A percentile compares a stretch with the other conserved stretches of the same genome.
Conservation (phyloP, 1,140 invertebrate species). For the Drosophila oshimai region DNA sequence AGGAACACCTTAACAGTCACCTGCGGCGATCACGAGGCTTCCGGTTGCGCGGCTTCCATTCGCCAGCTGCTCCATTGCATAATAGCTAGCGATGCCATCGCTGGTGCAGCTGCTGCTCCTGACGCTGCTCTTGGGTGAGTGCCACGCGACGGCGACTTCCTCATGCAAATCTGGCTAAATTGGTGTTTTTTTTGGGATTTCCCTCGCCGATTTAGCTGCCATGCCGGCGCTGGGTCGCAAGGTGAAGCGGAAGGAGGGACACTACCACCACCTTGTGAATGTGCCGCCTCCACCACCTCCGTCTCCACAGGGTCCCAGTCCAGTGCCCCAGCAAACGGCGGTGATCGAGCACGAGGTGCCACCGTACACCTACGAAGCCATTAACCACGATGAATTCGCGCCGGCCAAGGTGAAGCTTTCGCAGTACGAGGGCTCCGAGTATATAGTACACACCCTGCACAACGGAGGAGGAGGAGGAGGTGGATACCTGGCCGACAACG, state of each 20-base stretch:
- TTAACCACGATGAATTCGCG: slow-evolving; percentile 63
- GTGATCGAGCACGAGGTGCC: slow-evolving; percentile 44
- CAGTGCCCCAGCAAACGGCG: slow-evolving; percentile 27
- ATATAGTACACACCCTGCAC: slow-evolving; percentile 22
- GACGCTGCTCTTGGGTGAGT: slow-evolving; percentile 60
- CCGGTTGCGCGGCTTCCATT: slow-evolving; percentile 48
- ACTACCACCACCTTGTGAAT: slow-evolving; percentile 52
- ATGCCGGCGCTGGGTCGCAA: slow-evolving; percentile 58
- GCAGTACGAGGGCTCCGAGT: slow-evolving; percentile 50
- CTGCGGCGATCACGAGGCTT: slow-evolving; percentile 20
- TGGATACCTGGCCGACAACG: slow-evolving; percentile 76
- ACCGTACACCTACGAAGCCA: slow-evolving; percentile 63
- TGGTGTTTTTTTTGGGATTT: not conserved
- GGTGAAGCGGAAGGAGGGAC: slow-evolving; percentile 69
- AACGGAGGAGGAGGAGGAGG: slow-evolving; percentile 7
- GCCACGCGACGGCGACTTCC: not conserved
- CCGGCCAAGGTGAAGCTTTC: slow-evolving; percentile 7
- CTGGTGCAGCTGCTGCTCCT: slow-evolving; percentile 37
- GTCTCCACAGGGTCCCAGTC: not conserved
- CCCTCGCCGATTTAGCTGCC: slow-evolving; percentile 13
- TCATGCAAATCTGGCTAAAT: slow-evolving; percentile 15
- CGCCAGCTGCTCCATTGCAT: slow-evolving; percentile 38
- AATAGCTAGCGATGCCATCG: slow-evolving; percentile 43
- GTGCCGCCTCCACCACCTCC: slow-evolving; percentile 63
- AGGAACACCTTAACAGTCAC: not conserved